phyloP scores from a whole-genome alignment of 2,113 vertebrate species.

The Mustelus asterias region DNA sequence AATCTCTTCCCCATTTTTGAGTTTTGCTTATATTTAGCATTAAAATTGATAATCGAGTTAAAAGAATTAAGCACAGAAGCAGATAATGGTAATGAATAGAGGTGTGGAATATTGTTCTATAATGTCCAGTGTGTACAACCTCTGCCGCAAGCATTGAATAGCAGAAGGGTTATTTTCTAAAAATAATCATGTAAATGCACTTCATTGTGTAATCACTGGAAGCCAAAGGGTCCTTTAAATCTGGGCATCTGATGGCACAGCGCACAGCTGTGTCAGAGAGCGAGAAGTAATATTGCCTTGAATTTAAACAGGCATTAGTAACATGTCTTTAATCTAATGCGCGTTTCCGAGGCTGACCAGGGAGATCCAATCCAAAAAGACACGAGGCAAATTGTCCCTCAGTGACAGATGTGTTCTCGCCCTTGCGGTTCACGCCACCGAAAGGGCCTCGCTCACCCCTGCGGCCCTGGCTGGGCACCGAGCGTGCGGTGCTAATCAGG shows the following conservation, averaged over 20 bases:
- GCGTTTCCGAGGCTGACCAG: neutral
- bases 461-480: neutral
- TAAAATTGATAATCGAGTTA: neutral
- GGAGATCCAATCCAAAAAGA: neutral
- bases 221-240: neutral
- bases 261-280: neutral
- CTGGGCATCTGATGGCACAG: neutral
- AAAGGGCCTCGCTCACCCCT: neutral
- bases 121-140: neutral
- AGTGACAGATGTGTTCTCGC: neutral
- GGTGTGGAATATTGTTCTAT: neutral
- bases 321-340: neutral
- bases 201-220: neutral
- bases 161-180: neutral
- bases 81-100: neutral
- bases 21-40: no score
- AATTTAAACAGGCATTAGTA: neutral
- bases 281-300: neutral
- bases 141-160: neutral
- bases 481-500: neutral
- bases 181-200: neutral
- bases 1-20: neutral
- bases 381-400: neutral
- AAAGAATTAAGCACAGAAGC: neutral
- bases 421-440: neutral